Base-by-base conservation (phyloP, 2,888 invertebrate species). In the Aphodius sticticus region DNA sequence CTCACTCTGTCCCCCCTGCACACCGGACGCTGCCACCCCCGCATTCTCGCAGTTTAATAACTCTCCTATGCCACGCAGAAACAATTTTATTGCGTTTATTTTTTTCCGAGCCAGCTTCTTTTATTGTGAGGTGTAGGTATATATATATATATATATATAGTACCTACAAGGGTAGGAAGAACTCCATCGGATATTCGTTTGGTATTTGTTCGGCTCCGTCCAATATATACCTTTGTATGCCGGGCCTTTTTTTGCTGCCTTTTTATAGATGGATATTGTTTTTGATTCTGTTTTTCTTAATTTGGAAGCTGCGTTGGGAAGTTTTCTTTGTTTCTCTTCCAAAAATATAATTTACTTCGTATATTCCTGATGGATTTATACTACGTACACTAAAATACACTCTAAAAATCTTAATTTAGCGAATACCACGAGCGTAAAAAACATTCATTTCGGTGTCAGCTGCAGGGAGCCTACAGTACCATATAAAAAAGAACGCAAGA, bases 1-100 rank as follows among this genome's bases (percentile, higher is more conserved):
- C 76, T 35, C 78, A 70, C 76, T 35, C 69, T 69, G 14, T 36
- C 16, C 76, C 16, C 71, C 37, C 16, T 53, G 26, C 26, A 26
- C 26, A 26, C 26, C 53, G 7, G 53, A 53, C 53, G 9, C 26
- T 26, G 26, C 53, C 53, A 53, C 53, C 53, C 12, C 53, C 53
- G 53, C 53, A 53, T 53, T 53, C 53, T 5, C 53, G 53, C 53
- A 7, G 9, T 53, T 53, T 53, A 53, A 53, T 53, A 53, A 53
- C 53, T 53, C 53, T 53, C 53, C 53, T 53, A 53, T 12, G 53
- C 12, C 53, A 5, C 53, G 53, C 53, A 53, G 53, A 53, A 9
- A 53, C 53, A 53, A 53, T 53, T 53, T 53, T 53, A 53, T 53
- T 53, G 53, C 53, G 7, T 53, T 53, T 53, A 53, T 53, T 53